These are phyloP conservation scores for Cotesia typhae DNA, from an alignment of 1,140 invertebrate genomes.

Conservation along the genomic window DNA sequence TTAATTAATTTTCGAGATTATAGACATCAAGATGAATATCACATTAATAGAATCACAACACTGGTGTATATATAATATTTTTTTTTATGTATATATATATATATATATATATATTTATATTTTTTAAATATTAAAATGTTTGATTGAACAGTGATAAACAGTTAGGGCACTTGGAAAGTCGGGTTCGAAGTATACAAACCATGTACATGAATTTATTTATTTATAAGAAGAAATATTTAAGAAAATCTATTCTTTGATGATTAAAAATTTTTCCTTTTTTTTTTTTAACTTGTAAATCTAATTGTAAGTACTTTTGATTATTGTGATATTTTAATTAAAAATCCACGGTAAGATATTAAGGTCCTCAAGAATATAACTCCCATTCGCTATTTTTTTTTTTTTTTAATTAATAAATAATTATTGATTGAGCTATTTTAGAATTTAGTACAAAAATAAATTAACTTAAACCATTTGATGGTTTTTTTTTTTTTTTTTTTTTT, in stretches of 20 bases:
- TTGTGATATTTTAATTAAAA: background rate
- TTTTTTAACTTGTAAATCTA: background rate
- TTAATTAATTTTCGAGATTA: slow-evolving; percentile 36
- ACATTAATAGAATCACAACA: slow-evolving; percentile 64
- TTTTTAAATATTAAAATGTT: slow-evolving; percentile 46
- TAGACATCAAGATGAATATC: slow-evolving; percentile 57
- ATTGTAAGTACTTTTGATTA: background rate
- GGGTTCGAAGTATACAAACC: slow-evolving; percentile 10
- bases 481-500: slow-evolving; percentile 13
- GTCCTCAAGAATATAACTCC: background rate
- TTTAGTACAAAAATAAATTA: slow-evolving; percentile 8
- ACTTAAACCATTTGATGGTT: background rate
- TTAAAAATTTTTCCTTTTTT: background rate
- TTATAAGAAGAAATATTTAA: slow-evolving; percentile 21
- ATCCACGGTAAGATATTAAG: slow-evolving; percentile 32
- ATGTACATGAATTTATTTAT: background rate
- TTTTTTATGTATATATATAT: slow-evolving; percentile 49
- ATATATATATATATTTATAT: slow-evolving; percentile 52
- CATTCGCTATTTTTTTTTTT: slow-evolving; percentile 27
- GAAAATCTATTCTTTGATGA: background rate
- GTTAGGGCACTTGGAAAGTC: slow-evolving; percentile 58
- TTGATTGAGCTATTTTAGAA: background rate
- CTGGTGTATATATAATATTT: slow-evolving; percentile 39
- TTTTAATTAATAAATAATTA: slow-evolving; percentile 9
- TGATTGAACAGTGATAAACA: slow-evolving; percentile 58